Evolutionary conservation across 2,888 invertebrate genomes (phyloP), one percentile per base, ranked within the genome.

Genomic region (Hoplodrina blanda): DNA sequence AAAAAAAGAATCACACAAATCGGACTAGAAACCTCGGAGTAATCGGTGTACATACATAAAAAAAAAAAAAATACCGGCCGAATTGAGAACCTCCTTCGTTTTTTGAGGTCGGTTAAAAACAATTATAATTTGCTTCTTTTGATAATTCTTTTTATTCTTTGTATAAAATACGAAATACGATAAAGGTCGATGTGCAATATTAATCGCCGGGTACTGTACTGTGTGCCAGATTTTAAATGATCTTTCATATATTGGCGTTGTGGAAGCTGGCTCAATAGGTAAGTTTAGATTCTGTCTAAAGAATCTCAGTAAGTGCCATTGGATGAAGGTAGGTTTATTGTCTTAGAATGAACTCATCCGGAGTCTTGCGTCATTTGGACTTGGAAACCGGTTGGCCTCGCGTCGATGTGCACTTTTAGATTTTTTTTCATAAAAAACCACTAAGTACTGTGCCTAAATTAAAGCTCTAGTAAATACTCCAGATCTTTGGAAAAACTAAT

Each of bases 261-360:
- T 52, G 11, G 19, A 20, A 46, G 25, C 13, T 33, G 11, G 10
- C n/a, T 30, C 17, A 8, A 46, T 46, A 17, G 44, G 17, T 46
- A 46, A 46, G 17, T 46, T 46, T 17, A 15, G 44, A 7, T 37
- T 41, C 11, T 41, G 11, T 13, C 17, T 46, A 17, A 37, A 55
- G 20, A 54, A 68, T 11, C 49, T 64, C 19, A 54, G 62, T 44
- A 50, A 62, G 44, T 55, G 30, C 53, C 53, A 55, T 25, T 62
- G 57, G 65, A 71, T 57, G 72, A 64, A 61, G 61, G 64, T 49
- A 55, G 66, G 60, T 63, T 84, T 85, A 88, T 88, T 89, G 89
- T 89, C 78, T 85, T 83, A 82, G 85, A 86, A 89, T 92, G 90
- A 92, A 92, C 90, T 93, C 92, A 93, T 91, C 90, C 85, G 84